Evolutionary conservation across 2,797 vertebrate genomes (phyloP).

Genomic region (Karalla daura): DNA sequence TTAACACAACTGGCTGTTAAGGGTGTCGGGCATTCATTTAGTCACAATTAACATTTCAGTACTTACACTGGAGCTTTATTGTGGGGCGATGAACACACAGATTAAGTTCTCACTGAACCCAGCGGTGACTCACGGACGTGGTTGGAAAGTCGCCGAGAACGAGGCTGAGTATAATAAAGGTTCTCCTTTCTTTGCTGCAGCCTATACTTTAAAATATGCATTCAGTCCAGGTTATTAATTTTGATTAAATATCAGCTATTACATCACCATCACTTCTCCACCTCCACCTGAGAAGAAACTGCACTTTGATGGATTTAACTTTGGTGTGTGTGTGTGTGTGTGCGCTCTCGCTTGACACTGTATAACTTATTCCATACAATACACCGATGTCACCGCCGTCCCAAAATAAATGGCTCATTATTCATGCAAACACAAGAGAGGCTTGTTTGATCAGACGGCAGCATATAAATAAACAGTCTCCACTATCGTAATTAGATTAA

Average conservation of each 20-base stretch:
- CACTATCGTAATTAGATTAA: constrained; percentile 37
- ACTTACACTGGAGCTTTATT: constrained; percentile 14
- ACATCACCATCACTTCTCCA: background rate
- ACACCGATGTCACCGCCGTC: background rate
- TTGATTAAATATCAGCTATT: background rate
- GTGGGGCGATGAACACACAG: constrained; percentile 21
- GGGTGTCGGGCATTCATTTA: background rate
- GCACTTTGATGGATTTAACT: constrained; percentile 8
- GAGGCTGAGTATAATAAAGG: constrained; percentile 6
- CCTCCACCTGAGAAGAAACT: background rate
- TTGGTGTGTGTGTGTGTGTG: constrained; percentile 6
- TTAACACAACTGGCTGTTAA: constrained; percentile 8
- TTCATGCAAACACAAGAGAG: constrained; percentile 32
- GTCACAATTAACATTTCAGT: constrained; percentile 36
- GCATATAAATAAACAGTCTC: constrained; percentile 52
- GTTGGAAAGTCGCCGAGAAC: constrained; percentile 1
- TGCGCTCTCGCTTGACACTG: constrained; percentile 3
- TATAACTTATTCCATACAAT: constrained; percentile 16
- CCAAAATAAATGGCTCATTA: constrained; percentile 42
- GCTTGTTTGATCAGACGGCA: constrained; percentile 60
- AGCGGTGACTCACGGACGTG: constrained; percentile 17
- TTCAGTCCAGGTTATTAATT: background rate
- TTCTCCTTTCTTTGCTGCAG: constrained; percentile 1
- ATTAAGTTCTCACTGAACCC: constrained; percentile 32
- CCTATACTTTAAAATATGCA: background rate